phyloP scores from a whole-genome alignment of 2,797 vertebrate species.

The Potorous gilbertii region DNA sequence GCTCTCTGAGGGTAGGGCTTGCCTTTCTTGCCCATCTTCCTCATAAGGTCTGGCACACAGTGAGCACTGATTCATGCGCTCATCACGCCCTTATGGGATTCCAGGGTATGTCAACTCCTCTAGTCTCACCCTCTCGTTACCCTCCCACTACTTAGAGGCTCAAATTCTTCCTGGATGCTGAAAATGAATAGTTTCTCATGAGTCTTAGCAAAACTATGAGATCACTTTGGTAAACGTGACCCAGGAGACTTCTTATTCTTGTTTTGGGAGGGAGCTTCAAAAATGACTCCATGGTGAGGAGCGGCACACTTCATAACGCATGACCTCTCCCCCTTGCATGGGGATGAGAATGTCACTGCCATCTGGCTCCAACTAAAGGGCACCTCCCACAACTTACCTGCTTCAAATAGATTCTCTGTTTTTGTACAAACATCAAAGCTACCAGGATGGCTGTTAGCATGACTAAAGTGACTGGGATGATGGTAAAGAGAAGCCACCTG shows the following conservation, averaged over 20 bases:
- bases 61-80: neutral
- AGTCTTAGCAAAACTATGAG: neutral
- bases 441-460: slow-evolving; percentile 15
- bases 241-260: neutral
- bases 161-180: slow-evolving; percentile 15
- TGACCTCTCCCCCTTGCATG: neutral
- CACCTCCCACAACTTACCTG: slow-evolving; percentile 61
- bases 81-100: neutral
- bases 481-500: slow-evolving; percentile 34
- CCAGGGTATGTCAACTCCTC: neutral
- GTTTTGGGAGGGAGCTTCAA: neutral
- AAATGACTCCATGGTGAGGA: neutral
- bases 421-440: slow-evolving; percentile 51
- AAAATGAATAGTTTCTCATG: slow-evolving; percentile 15
- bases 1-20: neutral
- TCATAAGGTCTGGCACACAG: neutral
- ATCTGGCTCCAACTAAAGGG: neutral
- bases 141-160: neutral
- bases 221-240: neutral
- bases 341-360: neutral
- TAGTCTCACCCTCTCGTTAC: slow-evolving; percentile 20
- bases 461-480: slow-evolving; percentile 52
- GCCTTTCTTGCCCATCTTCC: slow-evolving; percentile 5
- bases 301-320: neutral
- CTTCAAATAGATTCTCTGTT: slow-evolving; percentile 31